Conservation (phyloP, 2,888 invertebrate genomes). For the Yponomeuta plumbellus region DNA sequence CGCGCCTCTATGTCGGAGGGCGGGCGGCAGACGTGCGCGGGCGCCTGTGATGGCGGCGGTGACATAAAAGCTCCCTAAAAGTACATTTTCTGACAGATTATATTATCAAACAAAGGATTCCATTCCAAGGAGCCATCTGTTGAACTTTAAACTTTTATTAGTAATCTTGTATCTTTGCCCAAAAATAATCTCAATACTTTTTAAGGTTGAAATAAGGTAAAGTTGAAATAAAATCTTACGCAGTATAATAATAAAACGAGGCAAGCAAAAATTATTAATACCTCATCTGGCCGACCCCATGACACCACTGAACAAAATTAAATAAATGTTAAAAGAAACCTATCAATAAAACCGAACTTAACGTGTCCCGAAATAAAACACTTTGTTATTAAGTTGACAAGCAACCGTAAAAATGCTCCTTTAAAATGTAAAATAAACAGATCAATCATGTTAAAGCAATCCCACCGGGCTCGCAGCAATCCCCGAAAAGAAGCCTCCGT, state of each 20-base stretch:
- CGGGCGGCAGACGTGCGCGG: background rate
- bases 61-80: background rate
- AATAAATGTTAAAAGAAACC: slow-evolving; percentile 68
- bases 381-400: slow-evolving; percentile 77
- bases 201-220: background rate
- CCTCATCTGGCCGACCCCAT: background rate
- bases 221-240: background rate
- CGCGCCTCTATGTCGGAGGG: slow-evolving; percentile 22
- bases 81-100: background rate
- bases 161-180: background rate
- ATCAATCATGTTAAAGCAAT: slow-evolving; percentile 76
- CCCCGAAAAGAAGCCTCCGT: slow-evolving; percentile 75
- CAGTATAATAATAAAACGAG: background rate
- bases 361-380: slow-evolving; percentile 72
- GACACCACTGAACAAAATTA: slow-evolving; percentile 22
- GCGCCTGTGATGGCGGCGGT: background rate
- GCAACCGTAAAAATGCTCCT: slow-evolving; percentile 76
- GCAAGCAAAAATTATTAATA: background rate
- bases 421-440: slow-evolving; percentile 78
- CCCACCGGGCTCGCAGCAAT: slow-evolving; percentile 69
- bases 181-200: background rate
- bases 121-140: background rate
- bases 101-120: background rate
- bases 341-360: slow-evolving; percentile 75
- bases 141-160: background rate